phyloP scores from a whole-genome alignment of 2,888 invertebrate genomes.

The Saturnia pavonia region DNA sequence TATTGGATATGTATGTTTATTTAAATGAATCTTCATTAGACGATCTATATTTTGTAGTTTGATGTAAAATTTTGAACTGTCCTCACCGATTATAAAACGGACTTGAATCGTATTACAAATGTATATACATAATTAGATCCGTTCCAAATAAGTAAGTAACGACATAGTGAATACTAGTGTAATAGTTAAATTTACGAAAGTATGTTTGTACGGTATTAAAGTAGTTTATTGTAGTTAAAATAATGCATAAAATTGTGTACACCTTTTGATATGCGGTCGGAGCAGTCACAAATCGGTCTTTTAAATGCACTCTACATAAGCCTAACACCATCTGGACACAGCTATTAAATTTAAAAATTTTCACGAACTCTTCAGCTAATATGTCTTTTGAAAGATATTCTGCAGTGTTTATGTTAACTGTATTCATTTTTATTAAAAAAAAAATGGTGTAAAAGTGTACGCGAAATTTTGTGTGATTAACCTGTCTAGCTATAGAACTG shows the following conservation, averaged over 20 bases:
- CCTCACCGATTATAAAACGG: constrained; percentile 49
- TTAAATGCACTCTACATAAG: constrained; percentile 49
- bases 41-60: constrained; percentile 59
- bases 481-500: constrained; percentile 28
- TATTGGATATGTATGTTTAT: constrained; percentile 37
- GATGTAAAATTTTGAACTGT: constrained; percentile 50
- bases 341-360: constrained; percentile 40
- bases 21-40: constrained; percentile 49
- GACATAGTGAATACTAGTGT: constrained; percentile 31
- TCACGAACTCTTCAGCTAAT: constrained; percentile 55
- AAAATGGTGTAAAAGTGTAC: neutral
- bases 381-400: constrained; percentile 51
- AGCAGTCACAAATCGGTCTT: constrained; percentile 47
- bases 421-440: neutral
- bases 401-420: neutral
- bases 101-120: constrained; percentile 44
- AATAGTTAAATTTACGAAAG: constrained; percentile 26
- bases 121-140: constrained; percentile 36
- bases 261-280: constrained; percentile 52
- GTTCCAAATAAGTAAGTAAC: constrained; percentile 29
- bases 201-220: constrained; percentile 26
- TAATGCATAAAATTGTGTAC: constrained; percentile 41
- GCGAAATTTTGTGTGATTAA: neutral
- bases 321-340: constrained; percentile 47
- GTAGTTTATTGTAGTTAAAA: constrained; percentile 28